A percentile compares a stretch with the other conserved stretches of the same genome.
Evolutionary conservation across 1,140 invertebrate genomes (phyloP).

Genomic region (Megalonaias nervosa): DNA sequence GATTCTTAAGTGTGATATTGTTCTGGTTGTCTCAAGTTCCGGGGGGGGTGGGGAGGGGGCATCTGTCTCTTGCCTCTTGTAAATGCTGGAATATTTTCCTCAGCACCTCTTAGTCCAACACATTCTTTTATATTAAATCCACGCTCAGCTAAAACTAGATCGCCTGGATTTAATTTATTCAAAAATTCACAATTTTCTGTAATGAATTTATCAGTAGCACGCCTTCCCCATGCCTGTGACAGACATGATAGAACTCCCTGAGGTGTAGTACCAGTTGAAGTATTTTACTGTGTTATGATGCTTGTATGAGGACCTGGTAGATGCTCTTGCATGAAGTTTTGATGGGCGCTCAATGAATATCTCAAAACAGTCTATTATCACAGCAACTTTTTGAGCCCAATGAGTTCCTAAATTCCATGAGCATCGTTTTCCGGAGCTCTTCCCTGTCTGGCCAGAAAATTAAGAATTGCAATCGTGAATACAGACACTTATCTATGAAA

Average conservation of each 20-base stretch:
- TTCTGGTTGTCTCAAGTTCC: conserved; percentile 11
- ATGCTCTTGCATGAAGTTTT: conserved; percentile 29
- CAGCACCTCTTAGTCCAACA: conserved; percentile 27
- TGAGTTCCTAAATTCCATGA: conserved; percentile 32
- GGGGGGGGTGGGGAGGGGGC: conserved; percentile 7
- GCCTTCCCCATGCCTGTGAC: too few relatives aligned
- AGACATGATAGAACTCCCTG: too few relatives aligned
- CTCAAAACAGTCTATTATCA: conserved; percentile 49
- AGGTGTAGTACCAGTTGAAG: too few relatives aligned
- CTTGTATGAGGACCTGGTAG: conserved; percentile 33
- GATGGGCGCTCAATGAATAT: conserved; percentile 36
- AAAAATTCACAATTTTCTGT: too few relatives aligned
- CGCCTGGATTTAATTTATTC: too few relatives aligned
- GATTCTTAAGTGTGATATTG: not conserved
- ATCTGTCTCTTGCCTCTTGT: conserved; percentile 37
- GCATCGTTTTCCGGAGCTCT: conserved; percentile 30
- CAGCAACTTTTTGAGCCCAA: conserved; percentile 35
- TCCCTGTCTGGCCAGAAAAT: conserved; percentile 40
- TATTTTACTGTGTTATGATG: too few relatives aligned
- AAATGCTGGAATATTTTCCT: conserved; percentile 40
- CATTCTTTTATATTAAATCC: too few relatives aligned
- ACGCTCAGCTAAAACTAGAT: too few relatives aligned
- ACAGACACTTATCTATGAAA: too few relatives aligned
- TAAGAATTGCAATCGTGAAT: conserved; percentile 15
- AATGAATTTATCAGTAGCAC: too few relatives aligned